Percentiles rank a stretch among this genome's conserved stretches.
Conservation (phyloP, 1,140 invertebrate genomes). For the Scaptomyza pallida region DNA sequence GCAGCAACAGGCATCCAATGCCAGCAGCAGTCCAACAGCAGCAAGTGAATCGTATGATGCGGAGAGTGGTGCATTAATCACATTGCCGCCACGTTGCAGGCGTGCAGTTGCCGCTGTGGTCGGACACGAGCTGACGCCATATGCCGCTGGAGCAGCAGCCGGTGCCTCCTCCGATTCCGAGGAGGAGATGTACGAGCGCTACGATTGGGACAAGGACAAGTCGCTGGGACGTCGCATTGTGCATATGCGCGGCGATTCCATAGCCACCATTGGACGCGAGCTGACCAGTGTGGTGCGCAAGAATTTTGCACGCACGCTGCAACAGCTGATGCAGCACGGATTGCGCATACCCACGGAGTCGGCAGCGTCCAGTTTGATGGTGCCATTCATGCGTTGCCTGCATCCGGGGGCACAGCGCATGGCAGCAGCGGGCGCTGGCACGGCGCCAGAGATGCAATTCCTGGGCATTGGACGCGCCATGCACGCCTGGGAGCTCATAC, state of each 20-base stretch:
- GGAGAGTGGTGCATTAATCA: conserved; percentile 85
- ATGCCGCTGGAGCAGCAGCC: conserved; percentile 39
- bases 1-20: conserved; percentile 36
- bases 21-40: neutral
- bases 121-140: conserved; percentile 67
- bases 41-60: conserved; percentile 77
- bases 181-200: conserved; percentile 81
- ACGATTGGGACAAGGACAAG: conserved; percentile 71
- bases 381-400: conserved; percentile 96
- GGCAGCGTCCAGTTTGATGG: conserved; percentile 85
- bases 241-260: conserved; percentile 84
- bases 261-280: conserved; percentile 85
- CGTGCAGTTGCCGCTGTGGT: conserved; percentile 45
- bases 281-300: conserved; percentile 95
- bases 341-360: conserved; percentile 88
- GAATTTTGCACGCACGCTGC: conserved; percentile 93
- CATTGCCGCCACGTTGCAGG: conserved; percentile 77
- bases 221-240: conserved; percentile 55
- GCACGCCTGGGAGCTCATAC: conserved; percentile 96
- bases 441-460: conserved; percentile 40
- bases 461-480: conserved; percentile 85
- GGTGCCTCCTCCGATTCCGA: conserved; percentile 75
- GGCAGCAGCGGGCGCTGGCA: conserved; percentile 82
- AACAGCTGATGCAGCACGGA: conserved; percentile 97
- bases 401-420: conserved; percentile 75